These are phyloP conservation scores for Charina bottae DNA, from an alignment of 2,113 vertebrate genomes.

Conservation along the genomic window DNA sequence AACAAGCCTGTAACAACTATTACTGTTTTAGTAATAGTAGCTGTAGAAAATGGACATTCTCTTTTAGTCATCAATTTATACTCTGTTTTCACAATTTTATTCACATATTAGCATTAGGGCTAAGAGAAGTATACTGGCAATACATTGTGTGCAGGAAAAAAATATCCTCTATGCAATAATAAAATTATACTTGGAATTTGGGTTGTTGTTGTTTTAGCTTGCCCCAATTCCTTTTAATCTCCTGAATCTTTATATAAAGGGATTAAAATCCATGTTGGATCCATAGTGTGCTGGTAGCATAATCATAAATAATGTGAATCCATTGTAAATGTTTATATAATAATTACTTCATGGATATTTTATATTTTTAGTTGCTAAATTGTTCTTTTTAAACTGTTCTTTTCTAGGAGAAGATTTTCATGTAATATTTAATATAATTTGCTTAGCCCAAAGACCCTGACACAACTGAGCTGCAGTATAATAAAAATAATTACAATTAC, in stretches of 20 bases:
- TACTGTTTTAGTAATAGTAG: neutral
- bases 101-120: rapidly evolving
- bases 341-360: neutral
- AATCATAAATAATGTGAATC: neutral
- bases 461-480: neutral
- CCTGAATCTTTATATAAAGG: neutral
- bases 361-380: neutral
- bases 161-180: neutral
- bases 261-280: slow-evolving; percentile 21
- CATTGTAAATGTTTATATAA: neutral
- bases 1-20: neutral
- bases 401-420: neutral
- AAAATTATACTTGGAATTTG: neutral
- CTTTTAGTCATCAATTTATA: slow-evolving; percentile 2
- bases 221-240: neutral
- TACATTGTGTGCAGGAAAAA: rapidly evolving
- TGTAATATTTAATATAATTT: neutral
- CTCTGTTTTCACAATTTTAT: neutral
- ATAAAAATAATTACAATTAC: neutral
- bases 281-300: neutral
- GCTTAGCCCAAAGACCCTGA: rapidly evolving
- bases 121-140: neutral
- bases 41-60: neutral
- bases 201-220: neutral
- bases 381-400: neutral